Evolutionary conservation across 2,888 invertebrate genomes (phyloP), one percentile per base, ranked within the genome.

Genomic region (Rhopalosiphum nymphaeae): DNA sequence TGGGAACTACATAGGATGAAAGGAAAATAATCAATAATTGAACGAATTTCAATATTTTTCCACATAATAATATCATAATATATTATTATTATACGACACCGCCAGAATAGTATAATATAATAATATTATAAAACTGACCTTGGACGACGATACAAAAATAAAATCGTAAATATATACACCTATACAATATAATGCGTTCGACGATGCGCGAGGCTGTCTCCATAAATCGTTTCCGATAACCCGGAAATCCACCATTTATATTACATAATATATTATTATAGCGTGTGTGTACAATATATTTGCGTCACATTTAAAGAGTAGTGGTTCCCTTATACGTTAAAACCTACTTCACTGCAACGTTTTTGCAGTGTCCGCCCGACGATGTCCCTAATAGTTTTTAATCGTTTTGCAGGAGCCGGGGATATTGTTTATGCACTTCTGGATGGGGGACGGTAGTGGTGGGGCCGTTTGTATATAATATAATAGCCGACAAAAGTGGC

Each of bases 361-460:
- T 36, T 78, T 16, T 16, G 21, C 78, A 78, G 78, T 78, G 78
- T 78, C 78, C 56, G 29, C 84, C 16, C 36, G 84, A 84, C 78
- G 84, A 89, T 53, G 89, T 49, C 89, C 85, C 85, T 91, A 91
- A 94, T 91, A 89, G 93, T 94, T 94, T 93, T 94, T 94, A 94
- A 94, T 94, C 90, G 90, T 36, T 91, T 92, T 46, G 67, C n/a
- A 29, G 57, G 84, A 42, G 84, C 36, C 56, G 84, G 46, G 44
- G 11, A 88, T 42, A 93, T 89, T 89, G 93, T 93, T 92, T 92
- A 92, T 36, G 49, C 26, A n/a, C 25, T 57, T 36, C 7, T 29
- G 56, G 29, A n/a, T 44, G 42, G n/a, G 56, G 56, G 44, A 1
- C 44, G 46, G 56, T 26, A 21, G 3, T 29, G 56, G 36, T 4